Percentiles rank a stretch among this genome's conserved stretches.
Conservation (phyloP, 2,113 vertebrate species). For the Arothron firmamentum region DNA sequence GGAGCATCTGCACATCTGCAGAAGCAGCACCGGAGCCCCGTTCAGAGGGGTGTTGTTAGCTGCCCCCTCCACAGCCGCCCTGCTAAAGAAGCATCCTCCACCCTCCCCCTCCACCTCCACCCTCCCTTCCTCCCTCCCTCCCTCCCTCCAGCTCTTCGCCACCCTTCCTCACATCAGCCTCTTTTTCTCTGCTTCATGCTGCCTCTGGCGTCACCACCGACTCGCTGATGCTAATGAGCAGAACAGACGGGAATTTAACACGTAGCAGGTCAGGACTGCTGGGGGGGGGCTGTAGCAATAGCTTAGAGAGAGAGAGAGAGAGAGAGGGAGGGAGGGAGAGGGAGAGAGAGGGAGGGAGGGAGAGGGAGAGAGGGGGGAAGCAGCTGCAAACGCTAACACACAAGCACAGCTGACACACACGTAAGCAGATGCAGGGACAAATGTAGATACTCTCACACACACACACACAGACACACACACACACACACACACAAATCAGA, state of each 20-base stretch:
- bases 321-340: slow-evolving; percentile 42
- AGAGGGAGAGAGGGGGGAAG: too few species aligned
- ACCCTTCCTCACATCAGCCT: slow-evolving; percentile 45
- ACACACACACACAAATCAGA: too few species aligned
- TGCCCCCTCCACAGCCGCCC: slow-evolving; percentile 52
- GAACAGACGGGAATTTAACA: slow-evolving; percentile 46
- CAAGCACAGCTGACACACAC: too few species aligned
- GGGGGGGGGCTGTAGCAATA: too few species aligned
- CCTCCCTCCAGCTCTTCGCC: slow-evolving; percentile 36
- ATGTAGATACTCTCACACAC: too few species aligned
- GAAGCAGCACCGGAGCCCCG: slow-evolving; percentile 56
- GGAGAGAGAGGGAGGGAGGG: slow-evolving; percentile 23
- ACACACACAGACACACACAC: too few species aligned
- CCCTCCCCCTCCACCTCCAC: slow-evolving; percentile 40
- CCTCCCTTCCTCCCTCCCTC: slow-evolving; percentile 48
- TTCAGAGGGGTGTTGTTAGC: slow-evolving; percentile 55
- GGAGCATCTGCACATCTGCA: slow-evolving; percentile 48
- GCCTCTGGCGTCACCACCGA: slow-evolving; percentile 60
- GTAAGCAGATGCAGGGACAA: too few species aligned
- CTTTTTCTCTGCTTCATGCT: slow-evolving; percentile 35
- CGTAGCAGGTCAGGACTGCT: too few species aligned
- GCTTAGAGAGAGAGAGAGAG: too few species aligned
- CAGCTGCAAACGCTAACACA: too few species aligned
- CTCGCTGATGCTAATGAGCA: slow-evolving; percentile 53
- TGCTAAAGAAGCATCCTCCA: slow-evolving; percentile 42